Evolutionary conservation across 2,113 vertebrate genomes (phyloP), one percentile per base, ranked within the genome.

Genomic region (Aepyceros melampus): DNA sequence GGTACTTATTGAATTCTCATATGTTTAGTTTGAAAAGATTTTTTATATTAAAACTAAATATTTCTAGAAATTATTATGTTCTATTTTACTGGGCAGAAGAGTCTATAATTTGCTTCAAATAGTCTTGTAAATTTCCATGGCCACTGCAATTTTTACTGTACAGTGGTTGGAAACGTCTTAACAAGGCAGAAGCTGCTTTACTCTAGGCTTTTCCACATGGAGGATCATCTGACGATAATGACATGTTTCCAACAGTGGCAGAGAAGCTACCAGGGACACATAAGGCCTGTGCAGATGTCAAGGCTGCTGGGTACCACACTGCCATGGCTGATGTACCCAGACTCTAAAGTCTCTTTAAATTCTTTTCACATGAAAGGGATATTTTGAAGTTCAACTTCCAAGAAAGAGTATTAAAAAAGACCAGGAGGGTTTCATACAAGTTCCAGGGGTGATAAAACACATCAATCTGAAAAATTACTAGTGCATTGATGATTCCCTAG

Each of bases 321-420:
- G 94, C 93, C 56, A 67, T 47, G 82, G 36, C n/a, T 56, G 79
- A 87, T 91, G 55, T 31, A 76, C 47, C 40, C 81, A 15, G 36
- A 76, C 71, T 97, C 95, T 93, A 49, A 96, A 86, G 82, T 94
- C 45, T 74, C 79, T 96, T 87, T 94, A 97, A 96, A 97, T 97
- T 98, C 27, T 12, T 87, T 87, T 64, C 49, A 87, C n/a, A 89
- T 97, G 93, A 96, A 98, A 97, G 8, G 76, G 53, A 5, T 97
- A 98, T 78, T 62, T 4, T 97, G 95, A 96, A 92, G 89, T 98
- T 97, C 17, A 91, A 94, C 96, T 79, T 95, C 90, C 67, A 94
- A 83, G 43, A 97, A 97, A 81, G 19, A 83, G 40, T 94, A 85
- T 97, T 97, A 96, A 96, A 98, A 96, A 95, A 79, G 97, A 96